Evolutionary conservation across 2,888 invertebrate species (phyloP).

Genomic region (Dryocosmus kuriphilus): DNA sequence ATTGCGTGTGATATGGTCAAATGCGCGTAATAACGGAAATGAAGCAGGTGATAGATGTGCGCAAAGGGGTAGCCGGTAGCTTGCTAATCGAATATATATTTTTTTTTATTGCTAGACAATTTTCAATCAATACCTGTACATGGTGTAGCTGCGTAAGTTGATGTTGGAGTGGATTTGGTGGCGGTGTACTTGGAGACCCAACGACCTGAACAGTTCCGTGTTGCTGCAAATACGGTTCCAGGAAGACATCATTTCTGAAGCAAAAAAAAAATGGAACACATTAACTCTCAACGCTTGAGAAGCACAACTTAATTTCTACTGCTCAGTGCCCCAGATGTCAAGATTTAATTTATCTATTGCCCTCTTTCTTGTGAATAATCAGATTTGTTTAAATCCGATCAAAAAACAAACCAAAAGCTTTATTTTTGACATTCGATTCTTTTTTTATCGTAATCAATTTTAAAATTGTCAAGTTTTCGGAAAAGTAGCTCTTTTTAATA

Average conservation of each 20-base stretch:
- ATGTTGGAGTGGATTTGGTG: slow-evolving; percentile 75
- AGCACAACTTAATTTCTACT: slow-evolving; percentile 2
- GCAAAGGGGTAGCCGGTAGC: background rate
- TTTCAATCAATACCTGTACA: slow-evolving; percentile 69
- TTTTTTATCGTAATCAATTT: too few relatives aligned
- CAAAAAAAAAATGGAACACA: slow-evolving; percentile 29
- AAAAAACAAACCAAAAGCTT: too few relatives aligned
- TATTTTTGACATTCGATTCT: too few relatives aligned
- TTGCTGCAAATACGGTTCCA: slow-evolving; percentile 85
- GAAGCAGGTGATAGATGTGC: slow-evolving; percentile 14
- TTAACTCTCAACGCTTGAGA: slow-evolving; percentile 32
- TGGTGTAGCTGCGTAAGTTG: slow-evolving; percentile 81
- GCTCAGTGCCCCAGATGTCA: background rate
- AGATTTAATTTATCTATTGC: background rate
- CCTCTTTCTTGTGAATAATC: background rate
- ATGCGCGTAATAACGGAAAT: slow-evolving; percentile 35
- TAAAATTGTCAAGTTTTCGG: too few relatives aligned
- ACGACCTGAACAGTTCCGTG: slow-evolving; percentile 74
- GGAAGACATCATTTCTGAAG: slow-evolving; percentile 85
- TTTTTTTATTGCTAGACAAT: slow-evolving; percentile 25
- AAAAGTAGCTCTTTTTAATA: too few relatives aligned
- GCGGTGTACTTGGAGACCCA: slow-evolving; percentile 74
- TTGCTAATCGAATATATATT: slow-evolving; percentile 11
- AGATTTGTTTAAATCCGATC: background rate
- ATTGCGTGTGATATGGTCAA: slow-evolving; percentile 29